These are phyloP conservation scores for Clanis bilineata DNA, from an alignment of 2,888 invertebrate genomes.

Conservation along the genomic window DNA sequence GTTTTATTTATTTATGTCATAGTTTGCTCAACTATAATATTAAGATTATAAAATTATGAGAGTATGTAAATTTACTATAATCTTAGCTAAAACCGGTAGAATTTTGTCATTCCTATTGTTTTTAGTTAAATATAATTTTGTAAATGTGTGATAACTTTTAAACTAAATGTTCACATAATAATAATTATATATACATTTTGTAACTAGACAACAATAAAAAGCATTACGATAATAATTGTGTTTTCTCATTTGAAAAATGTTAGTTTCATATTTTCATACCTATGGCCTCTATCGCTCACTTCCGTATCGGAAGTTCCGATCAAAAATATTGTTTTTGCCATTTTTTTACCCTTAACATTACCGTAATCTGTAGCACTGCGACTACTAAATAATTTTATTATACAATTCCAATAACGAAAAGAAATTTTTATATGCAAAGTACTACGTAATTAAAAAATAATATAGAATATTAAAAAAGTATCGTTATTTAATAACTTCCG, in stretches of 20 bases:
- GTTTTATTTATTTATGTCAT: no score
- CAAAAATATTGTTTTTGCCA: no score
- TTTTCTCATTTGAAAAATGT: not conserved
- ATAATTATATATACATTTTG: not conserved
- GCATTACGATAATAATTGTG: not conserved
- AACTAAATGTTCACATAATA: not conserved
- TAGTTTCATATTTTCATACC: no score
- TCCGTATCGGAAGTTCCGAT: not conserved
- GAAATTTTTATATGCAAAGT: no score
- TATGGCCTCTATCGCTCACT: no score
- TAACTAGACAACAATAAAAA: slow-evolving; percentile 16
- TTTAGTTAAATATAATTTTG: slow-evolving; percentile 15
- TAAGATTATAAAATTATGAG: not conserved
- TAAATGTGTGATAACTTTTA: slow-evolving; percentile 22
- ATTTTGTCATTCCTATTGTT: slow-evolving; percentile 20
- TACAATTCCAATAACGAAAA: no score
- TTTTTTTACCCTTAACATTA: not conserved
- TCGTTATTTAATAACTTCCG: not conserved
- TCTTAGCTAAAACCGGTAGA: not conserved
- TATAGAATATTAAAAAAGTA: no score
- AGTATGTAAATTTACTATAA: not conserved
- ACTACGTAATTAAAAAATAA: not conserved
- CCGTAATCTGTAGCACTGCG: no score
- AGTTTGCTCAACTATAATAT: slow-evolving; percentile 32
- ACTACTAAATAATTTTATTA: not conserved